phyloP scores from a whole-genome alignment of 2,113 vertebrate genomes.

The Elephantulus edwardii region DNA sequence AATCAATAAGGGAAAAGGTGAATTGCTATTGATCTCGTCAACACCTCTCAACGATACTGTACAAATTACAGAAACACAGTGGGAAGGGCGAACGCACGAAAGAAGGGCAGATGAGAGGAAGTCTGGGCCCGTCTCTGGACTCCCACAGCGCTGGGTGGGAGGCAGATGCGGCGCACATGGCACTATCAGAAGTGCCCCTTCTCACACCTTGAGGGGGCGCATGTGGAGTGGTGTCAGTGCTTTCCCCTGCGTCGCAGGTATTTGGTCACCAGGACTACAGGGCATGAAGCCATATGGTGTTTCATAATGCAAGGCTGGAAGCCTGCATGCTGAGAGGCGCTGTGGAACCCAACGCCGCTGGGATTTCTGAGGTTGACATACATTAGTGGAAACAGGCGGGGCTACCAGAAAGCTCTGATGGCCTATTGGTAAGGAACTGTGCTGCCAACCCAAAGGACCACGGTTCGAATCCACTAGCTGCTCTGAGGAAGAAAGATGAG shows the following conservation, averaged over 20 bases:
- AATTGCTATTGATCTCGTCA: conserved; percentile 79
- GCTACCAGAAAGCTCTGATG: too few species aligned
- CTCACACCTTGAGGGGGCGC: not conserved
- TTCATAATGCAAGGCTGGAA: not conserved
- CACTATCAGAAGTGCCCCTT: not conserved
- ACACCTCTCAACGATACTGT: conserved; percentile 65
- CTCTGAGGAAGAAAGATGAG: too few species aligned
- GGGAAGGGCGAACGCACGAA: not conserved
- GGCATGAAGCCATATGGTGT: not conserved
- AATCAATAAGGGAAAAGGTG: conserved; percentile 82
- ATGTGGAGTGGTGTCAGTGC: not conserved
- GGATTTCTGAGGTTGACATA: not conserved
- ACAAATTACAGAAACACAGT: conserved; percentile 70
- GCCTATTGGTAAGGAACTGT: too few species aligned
- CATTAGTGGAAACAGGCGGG: not conserved
- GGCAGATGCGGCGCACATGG: not conserved
- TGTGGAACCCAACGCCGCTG: not conserved
- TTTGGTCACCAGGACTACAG: not conserved
- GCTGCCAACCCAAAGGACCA: too few species aligned
- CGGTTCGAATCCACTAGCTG: too few species aligned
- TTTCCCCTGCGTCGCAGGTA: not conserved
- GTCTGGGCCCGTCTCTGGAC: not conserved
- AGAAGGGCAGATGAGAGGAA: conserved; percentile 33
- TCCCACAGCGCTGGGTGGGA: not conserved
- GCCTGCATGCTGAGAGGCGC: not conserved